Evolutionary conservation across 2,797 vertebrate genomes (phyloP).

Genomic region (Pachyuromys duprasi): DNA sequence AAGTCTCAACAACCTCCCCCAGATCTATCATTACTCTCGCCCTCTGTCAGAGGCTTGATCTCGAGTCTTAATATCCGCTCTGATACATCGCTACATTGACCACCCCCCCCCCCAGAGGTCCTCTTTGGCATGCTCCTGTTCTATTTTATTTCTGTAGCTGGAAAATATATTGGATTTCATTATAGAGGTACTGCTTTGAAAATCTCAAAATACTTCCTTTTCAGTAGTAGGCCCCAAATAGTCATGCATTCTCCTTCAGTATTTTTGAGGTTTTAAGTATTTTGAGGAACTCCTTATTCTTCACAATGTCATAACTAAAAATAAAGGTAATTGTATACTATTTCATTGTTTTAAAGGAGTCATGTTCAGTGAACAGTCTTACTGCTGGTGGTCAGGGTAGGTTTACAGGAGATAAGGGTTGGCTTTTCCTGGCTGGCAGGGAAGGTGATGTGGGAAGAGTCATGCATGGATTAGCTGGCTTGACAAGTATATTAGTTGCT

Average conservation of each 20-base stretch:
- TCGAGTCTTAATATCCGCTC: no score
- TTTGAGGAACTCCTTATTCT: neutral
- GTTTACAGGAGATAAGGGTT: neutral
- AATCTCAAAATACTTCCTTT: no score
- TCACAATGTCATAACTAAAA: neutral
- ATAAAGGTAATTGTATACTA: neutral
- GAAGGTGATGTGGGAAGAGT: neutral
- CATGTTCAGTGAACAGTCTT: neutral
- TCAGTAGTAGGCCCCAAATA: no score
- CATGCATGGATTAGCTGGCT: neutral
- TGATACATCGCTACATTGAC: no score
- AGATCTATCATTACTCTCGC: no score
- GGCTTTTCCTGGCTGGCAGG: neutral
- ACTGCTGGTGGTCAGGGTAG: neutral
- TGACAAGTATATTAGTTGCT: neutral
- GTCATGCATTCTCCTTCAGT: neutral
- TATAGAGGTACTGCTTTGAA: neutral
- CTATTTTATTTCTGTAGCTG: no score
- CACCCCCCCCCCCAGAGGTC: no score
- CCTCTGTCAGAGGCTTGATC: no score
- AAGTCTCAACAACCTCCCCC: no score
- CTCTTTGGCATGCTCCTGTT: no score
- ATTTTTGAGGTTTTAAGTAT: neutral
- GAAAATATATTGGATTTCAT: constrained; percentile 6
- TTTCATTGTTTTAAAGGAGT: neutral